Percentiles rank a stretch among this genome's conserved stretches.
Evolutionary conservation across 2,797 vertebrate genomes (phyloP).

Genomic region (Malurus leucopterus): DNA sequence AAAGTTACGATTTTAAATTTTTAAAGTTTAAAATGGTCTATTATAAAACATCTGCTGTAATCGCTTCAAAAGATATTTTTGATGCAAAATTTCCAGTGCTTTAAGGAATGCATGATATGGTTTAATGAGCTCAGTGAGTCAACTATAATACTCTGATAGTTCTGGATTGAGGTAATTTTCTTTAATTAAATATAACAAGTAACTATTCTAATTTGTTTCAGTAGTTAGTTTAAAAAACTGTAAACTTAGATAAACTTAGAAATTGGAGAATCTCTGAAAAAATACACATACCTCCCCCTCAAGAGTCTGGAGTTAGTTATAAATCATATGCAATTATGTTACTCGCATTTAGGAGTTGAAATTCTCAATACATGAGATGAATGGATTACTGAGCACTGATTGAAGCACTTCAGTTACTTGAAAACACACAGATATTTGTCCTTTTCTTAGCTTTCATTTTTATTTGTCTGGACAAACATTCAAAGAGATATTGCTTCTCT

Average conservation of each 20-base stretch:
- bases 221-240: slow-evolving; percentile 41
- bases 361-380: slow-evolving; percentile 16
- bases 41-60: slow-evolving; percentile 43
- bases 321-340: neutral
- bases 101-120: slow-evolving; percentile 39
- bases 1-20: slow-evolving; percentile 19
- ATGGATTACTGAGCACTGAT: slow-evolving; percentile 6
- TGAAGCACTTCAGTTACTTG: slow-evolving; percentile 38
- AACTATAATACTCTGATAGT: slow-evolving; percentile 21
- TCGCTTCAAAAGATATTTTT: slow-evolving; percentile 15
- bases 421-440: slow-evolving; percentile 2
- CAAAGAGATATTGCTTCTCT: slow-evolving; percentile 81
- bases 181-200: slow-evolving; percentile 53
- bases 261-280: slow-evolving; percentile 56
- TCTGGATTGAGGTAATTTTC: slow-evolving; percentile 52
- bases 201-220: slow-evolving; percentile 49
- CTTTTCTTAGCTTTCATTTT: neutral
- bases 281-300: slow-evolving; percentile 31
- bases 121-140: slow-evolving; percentile 31
- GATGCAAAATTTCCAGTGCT: slow-evolving; percentile 35
- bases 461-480: slow-evolving; percentile 70
- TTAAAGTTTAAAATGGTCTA: slow-evolving; percentile 15
- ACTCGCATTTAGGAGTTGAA: slow-evolving; percentile 21
- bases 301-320: neutral
- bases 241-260: slow-evolving; percentile 63